These are phyloP conservation scores for Aphelocoma californica DNA, from an alignment of 2,797 vertebrate genomes.

Conservation along the genomic window DNA sequence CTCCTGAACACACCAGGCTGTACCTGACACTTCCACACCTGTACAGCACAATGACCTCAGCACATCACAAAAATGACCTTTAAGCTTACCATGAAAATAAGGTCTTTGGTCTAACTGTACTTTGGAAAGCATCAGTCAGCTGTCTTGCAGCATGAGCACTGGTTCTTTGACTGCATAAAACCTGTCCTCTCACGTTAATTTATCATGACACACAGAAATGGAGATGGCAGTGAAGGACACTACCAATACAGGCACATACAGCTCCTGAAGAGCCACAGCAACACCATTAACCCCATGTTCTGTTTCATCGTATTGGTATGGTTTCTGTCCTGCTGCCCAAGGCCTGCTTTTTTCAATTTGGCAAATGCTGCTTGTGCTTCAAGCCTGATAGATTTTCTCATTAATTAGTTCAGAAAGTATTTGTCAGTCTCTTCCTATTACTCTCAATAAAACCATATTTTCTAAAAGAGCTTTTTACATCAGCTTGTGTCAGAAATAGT, in stretches of 20 bases:
- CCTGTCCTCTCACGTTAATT: neutral
- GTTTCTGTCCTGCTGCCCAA: neutral
- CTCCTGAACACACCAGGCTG: neutral
- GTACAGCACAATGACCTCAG: neutral
- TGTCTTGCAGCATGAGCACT: neutral
- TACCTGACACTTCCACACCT: neutral
- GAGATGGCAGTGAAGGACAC: neutral
- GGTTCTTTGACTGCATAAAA: neutral
- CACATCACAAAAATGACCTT: neutral
- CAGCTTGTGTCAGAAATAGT: neutral
- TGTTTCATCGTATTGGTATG: accelerated
- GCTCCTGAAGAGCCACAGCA: neutral
- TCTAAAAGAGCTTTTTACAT: neutral
- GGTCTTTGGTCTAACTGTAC: neutral
- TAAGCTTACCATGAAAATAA: accelerated
- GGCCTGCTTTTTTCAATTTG: neutral
- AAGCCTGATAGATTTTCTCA: neutral
- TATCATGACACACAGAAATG: neutral
- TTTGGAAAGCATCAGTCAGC: neutral
- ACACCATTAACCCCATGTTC: neutral
- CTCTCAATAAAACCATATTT: neutral
- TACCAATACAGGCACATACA: neutral
- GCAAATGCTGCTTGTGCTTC: neutral
- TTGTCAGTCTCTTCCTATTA: neutral
- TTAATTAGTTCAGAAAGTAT: neutral